A percentile compares a stretch with the other conserved stretches of the same genome.
Evolutionary conservation across 2,888 invertebrate genomes (phyloP).

Genomic region (Lithosia quadra): DNA sequence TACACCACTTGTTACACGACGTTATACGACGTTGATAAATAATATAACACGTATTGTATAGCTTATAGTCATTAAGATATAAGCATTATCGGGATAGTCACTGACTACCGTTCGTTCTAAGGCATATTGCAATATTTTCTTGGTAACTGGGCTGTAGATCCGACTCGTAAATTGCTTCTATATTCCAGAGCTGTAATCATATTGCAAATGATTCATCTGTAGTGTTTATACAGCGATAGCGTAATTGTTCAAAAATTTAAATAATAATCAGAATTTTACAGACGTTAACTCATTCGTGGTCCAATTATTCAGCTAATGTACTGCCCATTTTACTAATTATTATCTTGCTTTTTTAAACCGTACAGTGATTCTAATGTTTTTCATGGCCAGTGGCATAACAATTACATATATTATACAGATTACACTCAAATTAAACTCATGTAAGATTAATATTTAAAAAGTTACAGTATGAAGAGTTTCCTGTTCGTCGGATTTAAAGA

Average conservation of each 20-base stretch:
- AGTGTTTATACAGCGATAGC: conserved; percentile 1
- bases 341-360: neutral
- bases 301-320: conserved; percentile 1
- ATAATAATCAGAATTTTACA: neutral
- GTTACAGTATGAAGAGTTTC: neutral
- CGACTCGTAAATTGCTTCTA: neutral
- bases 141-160: neutral
- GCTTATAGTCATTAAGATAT: neutral
- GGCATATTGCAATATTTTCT: neutral
- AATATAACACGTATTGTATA: neutral
- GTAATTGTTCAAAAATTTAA: neutral
- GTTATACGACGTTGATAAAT: neutral
- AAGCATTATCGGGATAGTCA: neutral
- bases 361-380: neutral
- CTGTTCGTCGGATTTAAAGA: neutral
- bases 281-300: neutral
- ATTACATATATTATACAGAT: neutral
- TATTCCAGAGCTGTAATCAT: neutral
- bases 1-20: neutral
- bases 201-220: neutral
- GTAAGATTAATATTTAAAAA: neutral
- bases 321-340: neutral
- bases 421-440: neutral
- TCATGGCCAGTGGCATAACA: neutral
- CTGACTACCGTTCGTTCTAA: neutral